Evolutionary conservation across 1,140 invertebrate species (phyloP), one percentile per base, ranked within the genome.

Genomic region (Calephelis virginiensis): DNA sequence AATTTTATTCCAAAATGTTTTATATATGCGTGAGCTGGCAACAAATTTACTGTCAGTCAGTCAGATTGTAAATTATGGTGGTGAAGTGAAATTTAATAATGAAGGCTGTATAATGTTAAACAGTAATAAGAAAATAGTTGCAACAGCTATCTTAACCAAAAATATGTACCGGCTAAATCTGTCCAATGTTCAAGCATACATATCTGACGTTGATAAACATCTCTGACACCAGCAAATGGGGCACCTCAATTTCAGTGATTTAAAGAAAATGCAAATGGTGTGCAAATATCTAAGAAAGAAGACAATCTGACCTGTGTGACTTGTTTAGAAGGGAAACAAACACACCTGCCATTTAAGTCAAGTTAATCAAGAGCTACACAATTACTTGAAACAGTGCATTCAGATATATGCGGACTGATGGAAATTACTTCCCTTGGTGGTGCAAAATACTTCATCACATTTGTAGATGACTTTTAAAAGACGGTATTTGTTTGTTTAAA

Each of bases 101-200:
- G 43, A 60, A n/a, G 43, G 59, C 5, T 67, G 59, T 40, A 11
- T 64, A 38, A 64, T 64, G 13, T 4, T n/a, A 13, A 64, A 64
- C 37, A 64, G 50, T n/a, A 2, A 49, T 5, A 85, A 77, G 11
- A 14, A 12, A 8, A 43, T 61, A 8, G 60, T 61, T 7, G 60
- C 60, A 14, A 61, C 40, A 8, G 60, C 60, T 9, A 38, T 9
- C 11, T 9, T 13, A 38, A 5, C n/a, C 6, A 61, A 61, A 5
- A 46, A 61, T 13, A 43, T 61, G 38, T 61, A 61, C 11, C n/a
- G 48, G 13, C 11, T 49, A 13, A 49, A 49, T 49, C n/a, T 14
- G 48, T 14, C 8, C 8, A 14, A 4, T 14, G 5, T 8, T 1
- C 6, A 14, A 13, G 48, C 48, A 13, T 49, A 7, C 48, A 49